These are phyloP conservation scores for Pyrgilauda ruficollis DNA, from an alignment of 2,113 vertebrate genomes.

Conservation along the genomic window DNA sequence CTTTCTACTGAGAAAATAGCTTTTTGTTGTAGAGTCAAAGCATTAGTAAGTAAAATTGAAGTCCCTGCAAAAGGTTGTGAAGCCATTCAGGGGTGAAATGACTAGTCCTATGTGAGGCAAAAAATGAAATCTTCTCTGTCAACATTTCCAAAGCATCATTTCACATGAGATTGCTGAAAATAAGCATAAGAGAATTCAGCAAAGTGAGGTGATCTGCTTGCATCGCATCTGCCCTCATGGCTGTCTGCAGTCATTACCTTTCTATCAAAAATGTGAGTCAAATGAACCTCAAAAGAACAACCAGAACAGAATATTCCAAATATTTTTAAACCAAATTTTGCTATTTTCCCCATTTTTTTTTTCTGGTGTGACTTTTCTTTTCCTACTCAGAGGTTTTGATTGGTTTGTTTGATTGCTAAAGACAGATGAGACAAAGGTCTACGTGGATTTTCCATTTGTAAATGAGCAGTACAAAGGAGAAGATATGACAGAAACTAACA, in stretches of 20 bases:
- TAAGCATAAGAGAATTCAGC: not conserved
- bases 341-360: not conserved
- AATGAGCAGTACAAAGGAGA: not conserved
- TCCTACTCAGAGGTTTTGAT: not conserved
- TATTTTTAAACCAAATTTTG: not conserved
- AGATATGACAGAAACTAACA: not conserved
- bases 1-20: not conserved
- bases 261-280: not conserved
- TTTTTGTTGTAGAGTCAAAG: not conserved
- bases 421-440: not conserved
- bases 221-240: not conserved
- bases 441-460: conserved; percentile 37
- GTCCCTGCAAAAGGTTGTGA: not conserved
- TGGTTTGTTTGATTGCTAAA: not conserved
- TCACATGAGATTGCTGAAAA: not conserved
- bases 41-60: not conserved
- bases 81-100: not conserved
- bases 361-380: not conserved
- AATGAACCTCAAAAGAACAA: not conserved
- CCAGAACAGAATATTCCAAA: not conserved
- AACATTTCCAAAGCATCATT: not conserved
- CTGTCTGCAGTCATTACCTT: not conserved
- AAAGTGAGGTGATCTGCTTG: not conserved
- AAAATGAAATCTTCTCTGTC: not conserved
- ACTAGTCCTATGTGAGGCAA: not conserved